Conservation (phyloP, 1,140 invertebrate genomes). For the Drosophila leontia region DNA sequence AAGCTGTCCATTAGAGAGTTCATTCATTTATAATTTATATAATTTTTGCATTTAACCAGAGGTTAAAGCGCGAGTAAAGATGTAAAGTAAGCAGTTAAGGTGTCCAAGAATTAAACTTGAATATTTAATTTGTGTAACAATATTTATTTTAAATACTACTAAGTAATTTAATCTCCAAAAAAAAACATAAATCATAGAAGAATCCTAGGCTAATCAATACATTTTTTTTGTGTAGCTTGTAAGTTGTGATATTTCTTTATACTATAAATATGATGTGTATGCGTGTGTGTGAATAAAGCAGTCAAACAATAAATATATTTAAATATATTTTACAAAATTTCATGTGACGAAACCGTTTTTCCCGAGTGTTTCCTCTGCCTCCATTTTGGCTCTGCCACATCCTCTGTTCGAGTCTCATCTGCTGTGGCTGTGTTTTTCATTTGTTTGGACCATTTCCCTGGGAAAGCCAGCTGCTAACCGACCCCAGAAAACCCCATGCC, state of each 20-base stretch:
- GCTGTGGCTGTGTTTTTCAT: slow-evolving; percentile 57
- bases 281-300: slow-evolving; percentile 16
- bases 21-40: too few relatives aligned
- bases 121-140: not conserved
- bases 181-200: not conserved
- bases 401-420: slow-evolving; percentile 48
- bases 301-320: slow-evolving; percentile 35
- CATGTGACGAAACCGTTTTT: not conserved
- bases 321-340: slow-evolving; percentile 5
- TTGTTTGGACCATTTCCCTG: slow-evolving; percentile 54
- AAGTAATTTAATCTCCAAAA: not conserved
- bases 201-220: slow-evolving; percentile 16
- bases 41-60: not conserved
- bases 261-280: slow-evolving; percentile 17
- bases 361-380: not conserved
- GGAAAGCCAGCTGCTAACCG: slow-evolving; percentile 62
- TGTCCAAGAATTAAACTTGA: too few relatives aligned
- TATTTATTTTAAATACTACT: not conserved
- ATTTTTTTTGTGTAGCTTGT: slow-evolving; percentile 55
- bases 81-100: not conserved
- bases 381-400: not conserved
- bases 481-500: slow-evolving; percentile 4
- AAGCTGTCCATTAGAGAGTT: too few relatives aligned
- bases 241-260: slow-evolving; percentile 72
- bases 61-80: not conserved